phyloP scores from a whole-genome alignment of 2,113 vertebrate species.

The Ahaetulla prasina region DNA sequence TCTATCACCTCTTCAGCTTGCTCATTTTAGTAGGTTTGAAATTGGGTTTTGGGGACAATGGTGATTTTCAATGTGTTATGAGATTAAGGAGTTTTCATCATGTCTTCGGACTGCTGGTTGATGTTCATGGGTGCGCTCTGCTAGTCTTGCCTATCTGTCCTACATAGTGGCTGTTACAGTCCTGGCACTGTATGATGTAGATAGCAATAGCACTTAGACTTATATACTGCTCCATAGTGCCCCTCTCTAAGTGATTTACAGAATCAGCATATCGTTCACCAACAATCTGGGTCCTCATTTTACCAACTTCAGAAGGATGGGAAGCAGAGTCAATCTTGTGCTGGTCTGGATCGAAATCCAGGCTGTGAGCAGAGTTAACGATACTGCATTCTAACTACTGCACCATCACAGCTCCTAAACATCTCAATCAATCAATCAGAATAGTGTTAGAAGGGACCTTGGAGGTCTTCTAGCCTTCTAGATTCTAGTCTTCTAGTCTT shows the following conservation, averaged over 20 bases:
- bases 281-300: background rate
- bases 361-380: background rate
- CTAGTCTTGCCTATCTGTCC: background rate
- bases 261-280: background rate
- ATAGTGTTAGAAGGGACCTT: no score
- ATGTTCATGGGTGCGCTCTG: background rate
- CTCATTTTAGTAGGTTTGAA: background rate
- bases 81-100: background rate
- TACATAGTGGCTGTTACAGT: background rate
- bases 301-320: background rate
- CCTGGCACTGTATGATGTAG: background rate
- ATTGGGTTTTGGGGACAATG: background rate
- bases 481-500: no score
- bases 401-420: no score
- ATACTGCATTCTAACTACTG: no score
- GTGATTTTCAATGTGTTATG: background rate
- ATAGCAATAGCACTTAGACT: background rate
- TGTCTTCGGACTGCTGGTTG: background rate
- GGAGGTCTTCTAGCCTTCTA: no score
- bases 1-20: background rate
- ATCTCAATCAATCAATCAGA: no score
- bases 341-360: background rate
- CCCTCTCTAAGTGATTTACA: background rate
- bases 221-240: background rate
- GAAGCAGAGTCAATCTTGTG: background rate